Conservation (phyloP, 2,113 vertebrate species). For the Neopipo cinnamomea region DNA sequence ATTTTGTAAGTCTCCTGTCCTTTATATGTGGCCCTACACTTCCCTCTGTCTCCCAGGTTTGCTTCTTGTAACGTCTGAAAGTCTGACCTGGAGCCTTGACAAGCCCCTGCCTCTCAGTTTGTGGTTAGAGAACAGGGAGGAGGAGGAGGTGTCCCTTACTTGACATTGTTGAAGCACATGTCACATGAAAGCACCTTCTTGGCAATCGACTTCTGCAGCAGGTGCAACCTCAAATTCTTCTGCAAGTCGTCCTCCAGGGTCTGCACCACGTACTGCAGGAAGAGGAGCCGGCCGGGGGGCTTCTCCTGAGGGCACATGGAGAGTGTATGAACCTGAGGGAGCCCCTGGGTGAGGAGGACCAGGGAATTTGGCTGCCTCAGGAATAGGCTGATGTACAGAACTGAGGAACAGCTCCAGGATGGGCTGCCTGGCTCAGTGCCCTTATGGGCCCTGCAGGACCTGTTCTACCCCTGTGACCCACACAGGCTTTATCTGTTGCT, state of each 20-base stretch:
- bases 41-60: not conserved
- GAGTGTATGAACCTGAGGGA: not conserved
- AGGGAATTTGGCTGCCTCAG: not conserved
- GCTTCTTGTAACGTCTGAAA: not conserved
- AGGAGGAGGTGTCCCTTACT: conserved; percentile 67
- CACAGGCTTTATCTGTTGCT: not conserved
- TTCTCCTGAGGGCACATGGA: conserved; percentile 60
- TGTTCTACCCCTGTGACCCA: not conserved
- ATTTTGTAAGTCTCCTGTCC: not conserved
- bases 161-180: conserved; percentile 79
- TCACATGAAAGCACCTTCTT: conserved; percentile 85
- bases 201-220: conserved; percentile 80
- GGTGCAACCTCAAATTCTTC: conserved; percentile 61
- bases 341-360: not conserved
- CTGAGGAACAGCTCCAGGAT: not conserved
- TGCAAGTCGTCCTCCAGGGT: conserved; percentile 92
- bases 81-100: not conserved
- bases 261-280: conserved; percentile 88
- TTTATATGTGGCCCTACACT: not conserved
- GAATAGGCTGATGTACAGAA: not conserved
- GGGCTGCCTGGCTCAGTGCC: not conserved
- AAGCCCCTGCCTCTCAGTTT: not conserved
- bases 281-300: conserved; percentile 78
- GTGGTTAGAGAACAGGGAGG: not conserved
- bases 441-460: not conserved